Conservation (phyloP, 2,888 invertebrate species). For the Amorpha juglandis region DNA sequence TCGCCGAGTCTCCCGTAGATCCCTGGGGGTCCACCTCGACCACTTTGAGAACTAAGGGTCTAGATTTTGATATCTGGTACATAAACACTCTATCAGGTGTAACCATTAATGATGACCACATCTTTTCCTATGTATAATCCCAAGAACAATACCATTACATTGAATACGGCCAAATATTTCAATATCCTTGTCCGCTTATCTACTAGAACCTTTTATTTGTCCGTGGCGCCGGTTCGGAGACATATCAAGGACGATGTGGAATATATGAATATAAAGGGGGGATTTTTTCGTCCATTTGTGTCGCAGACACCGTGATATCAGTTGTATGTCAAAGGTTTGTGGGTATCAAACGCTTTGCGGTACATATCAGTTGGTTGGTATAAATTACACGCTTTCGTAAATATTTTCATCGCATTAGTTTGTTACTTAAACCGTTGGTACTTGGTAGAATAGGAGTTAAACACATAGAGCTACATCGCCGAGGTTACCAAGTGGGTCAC, state of each 20-base stretch:
- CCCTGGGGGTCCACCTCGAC: too few species aligned
- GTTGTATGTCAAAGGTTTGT: slow-evolving; percentile 19
- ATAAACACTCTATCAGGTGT: neutral
- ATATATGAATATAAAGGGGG: slow-evolving; percentile 19
- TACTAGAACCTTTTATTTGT: neutral
- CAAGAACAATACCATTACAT: neutral
- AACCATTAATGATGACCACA: neutral
- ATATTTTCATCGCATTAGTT: neutral
- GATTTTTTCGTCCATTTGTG: slow-evolving; percentile 15
- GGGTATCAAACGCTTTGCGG: slow-evolving; percentile 20
- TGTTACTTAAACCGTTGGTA: neutral
- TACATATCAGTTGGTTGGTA: neutral
- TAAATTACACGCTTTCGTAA: neutral
- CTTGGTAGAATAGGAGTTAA: too few species aligned
- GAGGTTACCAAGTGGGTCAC: too few species aligned
- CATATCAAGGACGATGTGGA: slow-evolving; percentile 8
- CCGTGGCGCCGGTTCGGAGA: neutral
- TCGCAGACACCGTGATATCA: slow-evolving; percentile 13
- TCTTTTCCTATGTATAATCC: neutral
- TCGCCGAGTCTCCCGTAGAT: too few species aligned
- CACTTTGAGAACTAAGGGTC: too few species aligned
- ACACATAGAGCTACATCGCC: too few species aligned
- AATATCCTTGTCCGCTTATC: neutral
- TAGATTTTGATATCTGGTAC: neutral
- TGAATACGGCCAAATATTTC: neutral